Conservation (phyloP, 2,888 invertebrate species). For the Amblyjoppa proteus region DNA sequence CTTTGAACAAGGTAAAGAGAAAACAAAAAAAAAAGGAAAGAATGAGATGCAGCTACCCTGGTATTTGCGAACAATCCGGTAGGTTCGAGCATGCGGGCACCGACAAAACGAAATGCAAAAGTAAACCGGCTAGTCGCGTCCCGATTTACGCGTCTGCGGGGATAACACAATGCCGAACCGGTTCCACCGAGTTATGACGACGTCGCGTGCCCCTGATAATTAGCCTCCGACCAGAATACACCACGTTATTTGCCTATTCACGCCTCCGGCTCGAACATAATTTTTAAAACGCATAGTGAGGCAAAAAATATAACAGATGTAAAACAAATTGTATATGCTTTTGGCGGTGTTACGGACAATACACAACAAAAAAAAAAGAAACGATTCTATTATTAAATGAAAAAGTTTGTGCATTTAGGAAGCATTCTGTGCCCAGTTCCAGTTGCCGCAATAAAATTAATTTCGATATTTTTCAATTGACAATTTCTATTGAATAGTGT, state of each 20-base stretch:
- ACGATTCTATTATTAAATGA: neutral
- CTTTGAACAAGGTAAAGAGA: slow-evolving; percentile 57
- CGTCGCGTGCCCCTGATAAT: slow-evolving; percentile 69
- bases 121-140: slow-evolving; percentile 48
- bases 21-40: slow-evolving; percentile 32
- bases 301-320: slow-evolving; percentile 24
- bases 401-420: neutral
- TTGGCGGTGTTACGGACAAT: neutral
- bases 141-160: slow-evolving; percentile 49
- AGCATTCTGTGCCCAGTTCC: neutral
- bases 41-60: slow-evolving; percentile 25
- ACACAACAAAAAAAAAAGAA: neutral
- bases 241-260: slow-evolving; percentile 57
- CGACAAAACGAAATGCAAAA: slow-evolving; percentile 60
- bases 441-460: neutral
- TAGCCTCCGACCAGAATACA: slow-evolving; percentile 60
- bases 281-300: slow-evolving; percentile 18
- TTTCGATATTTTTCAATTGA: neutral
- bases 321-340: neutral
- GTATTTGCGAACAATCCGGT: slow-evolving; percentile 67
- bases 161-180: slow-evolving; percentile 62
- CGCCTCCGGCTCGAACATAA: slow-evolving; percentile 41
- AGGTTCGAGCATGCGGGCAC: slow-evolving; percentile 65
- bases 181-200: slow-evolving; percentile 54
- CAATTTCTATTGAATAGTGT: neutral